Evolutionary conservation across 2,888 invertebrate species (phyloP).

Genomic region (Coenonympha arcania): DNA sequence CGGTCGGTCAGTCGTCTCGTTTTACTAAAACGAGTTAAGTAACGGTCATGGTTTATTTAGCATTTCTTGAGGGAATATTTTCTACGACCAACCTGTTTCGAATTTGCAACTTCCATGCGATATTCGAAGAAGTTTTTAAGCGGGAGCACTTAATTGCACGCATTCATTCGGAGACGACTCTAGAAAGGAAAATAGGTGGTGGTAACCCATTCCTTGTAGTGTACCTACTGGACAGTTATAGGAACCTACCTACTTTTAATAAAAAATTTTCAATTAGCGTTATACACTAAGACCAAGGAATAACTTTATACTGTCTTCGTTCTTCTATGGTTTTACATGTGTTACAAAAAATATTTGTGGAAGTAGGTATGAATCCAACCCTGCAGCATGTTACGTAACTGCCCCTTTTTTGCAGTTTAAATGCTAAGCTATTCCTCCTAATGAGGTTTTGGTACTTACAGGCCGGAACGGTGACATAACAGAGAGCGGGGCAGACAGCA

Average conservation of each 20-base stretch:
- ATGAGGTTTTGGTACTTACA: conserved; percentile 34
- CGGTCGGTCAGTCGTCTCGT: conserved; percentile 3
- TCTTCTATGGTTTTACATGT: too few species aligned
- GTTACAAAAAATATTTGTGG: too few species aligned
- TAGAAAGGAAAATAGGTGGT: too few species aligned
- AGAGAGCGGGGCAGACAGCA: conserved; percentile 77
- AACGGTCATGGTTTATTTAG: conserved; percentile 11
- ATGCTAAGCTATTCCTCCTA: not conserved
- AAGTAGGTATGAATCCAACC: too few species aligned
- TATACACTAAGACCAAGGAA: too few species aligned
- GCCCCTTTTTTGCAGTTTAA: too few species aligned
- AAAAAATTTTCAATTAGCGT: too few species aligned
- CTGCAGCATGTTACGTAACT: too few species aligned
- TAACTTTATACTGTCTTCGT: too few species aligned
- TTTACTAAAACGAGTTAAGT: conserved; percentile 17
- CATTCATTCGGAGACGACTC: not conserved
- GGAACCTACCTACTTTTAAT: too few species aligned
- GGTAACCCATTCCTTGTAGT: too few species aligned
- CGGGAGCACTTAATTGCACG: not conserved
- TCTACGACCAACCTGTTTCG: conserved; percentile 8
- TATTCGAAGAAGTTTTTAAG: not conserved
- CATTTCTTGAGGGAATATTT: conserved; percentile 16
- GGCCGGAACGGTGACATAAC: conserved; percentile 78
- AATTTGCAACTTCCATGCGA: not conserved
- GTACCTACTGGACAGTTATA: too few species aligned